Percentiles rank a stretch among this genome's conserved stretches.
Conservation (phyloP, 2,113 vertebrate species). For the Clinocottus analis region DNA sequence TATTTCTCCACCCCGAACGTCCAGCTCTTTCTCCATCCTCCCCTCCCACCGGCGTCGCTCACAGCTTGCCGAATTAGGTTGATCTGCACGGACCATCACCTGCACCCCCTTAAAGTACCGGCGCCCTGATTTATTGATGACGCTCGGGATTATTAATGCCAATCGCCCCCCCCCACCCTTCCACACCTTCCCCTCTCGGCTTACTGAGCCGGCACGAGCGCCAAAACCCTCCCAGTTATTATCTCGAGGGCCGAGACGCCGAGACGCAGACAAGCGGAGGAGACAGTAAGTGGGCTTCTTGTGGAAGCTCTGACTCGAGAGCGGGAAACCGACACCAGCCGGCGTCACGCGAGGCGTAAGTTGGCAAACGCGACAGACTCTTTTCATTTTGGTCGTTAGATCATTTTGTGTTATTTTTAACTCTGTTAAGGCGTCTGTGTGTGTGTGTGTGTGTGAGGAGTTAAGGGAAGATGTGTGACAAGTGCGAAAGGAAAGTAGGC, state of each 20-base stretch:
- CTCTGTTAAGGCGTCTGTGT: not conserved
- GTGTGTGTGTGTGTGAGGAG: not conserved
- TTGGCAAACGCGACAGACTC: constrained; percentile 30
- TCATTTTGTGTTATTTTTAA: not conserved
- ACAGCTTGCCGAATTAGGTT: constrained; percentile 48
- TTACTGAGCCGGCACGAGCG: constrained; percentile 30
- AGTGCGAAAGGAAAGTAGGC: constrained; percentile 2
- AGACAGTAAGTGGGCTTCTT: constrained; percentile 21
- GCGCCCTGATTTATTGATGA: constrained; percentile 73
- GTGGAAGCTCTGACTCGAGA: constrained; percentile 34
- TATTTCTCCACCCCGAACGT: not conserved
- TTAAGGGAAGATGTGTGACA: constrained; percentile 6
- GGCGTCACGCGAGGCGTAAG: constrained; percentile 11
- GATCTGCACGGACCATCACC: constrained; percentile 62
- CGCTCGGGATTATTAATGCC: constrained; percentile 58
- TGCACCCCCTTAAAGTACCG: constrained; percentile 36
- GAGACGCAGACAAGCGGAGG: constrained; percentile 27
- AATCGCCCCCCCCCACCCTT: constrained; percentile 26
- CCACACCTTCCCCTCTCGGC: constrained; percentile 6
- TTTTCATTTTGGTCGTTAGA: constrained; percentile 28
- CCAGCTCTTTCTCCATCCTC: not conserved
- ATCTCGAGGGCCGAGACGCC: constrained; percentile 18
- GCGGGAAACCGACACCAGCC: constrained; percentile 24
- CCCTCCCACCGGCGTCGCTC: constrained; percentile 8
- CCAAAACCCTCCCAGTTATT: not conserved